Evolutionary conservation across 2,888 invertebrate genomes (phyloP), one percentile per base, ranked within the genome.

Genomic region (Cepaea hortensis): DNA sequence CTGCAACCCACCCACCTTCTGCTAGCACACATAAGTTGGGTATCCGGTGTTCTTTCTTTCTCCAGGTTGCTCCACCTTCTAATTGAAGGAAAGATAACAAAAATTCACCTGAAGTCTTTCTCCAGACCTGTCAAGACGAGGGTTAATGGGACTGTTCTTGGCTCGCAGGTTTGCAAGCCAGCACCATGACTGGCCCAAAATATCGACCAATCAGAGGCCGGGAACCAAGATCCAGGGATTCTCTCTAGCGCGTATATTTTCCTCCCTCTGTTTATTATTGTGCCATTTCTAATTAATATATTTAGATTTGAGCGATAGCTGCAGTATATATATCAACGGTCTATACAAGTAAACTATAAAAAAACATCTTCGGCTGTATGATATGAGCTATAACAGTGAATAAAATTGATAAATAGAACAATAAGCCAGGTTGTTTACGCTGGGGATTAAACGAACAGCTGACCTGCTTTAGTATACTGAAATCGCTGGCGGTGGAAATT

Each of bases 401-500:
- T 35, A 35, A 35, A 35, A 35, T 1, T 35, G 35, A 35, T 11
- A 55, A 55, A 55, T 11, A 55, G 7, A 55, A 2, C 55, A 55
- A 55, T 55, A 55, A 55, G 55, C 6, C 5, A 68, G 68, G n/a
- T 18, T 68, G n/a, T 68, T 68, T 68, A 68, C 68, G 68, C 18
- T 23, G 88, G 88, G 70, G 88, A 84, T 75, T 23, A 73, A 86
- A 84, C 73, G 55, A 88, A 88, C 79, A 84, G 86, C 88, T 73
- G 81, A 86, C 86, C 84, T 81, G 7, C 7, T 46, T 79, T 62
- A 61, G 23, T 35, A 62, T 23, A 23, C 62, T 23, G 79, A 62
- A 76, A 68, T 18, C 48, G 76, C 62, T 76, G 48, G 82, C 72
- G 70, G 55, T 81, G 81, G 81, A 81, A 81, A 68, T 46, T 81